Evolutionary conservation across 2,888 invertebrate species (phyloP), one percentile per base, ranked within the genome.

Genomic region (Napeogenes sylphis): DNA sequence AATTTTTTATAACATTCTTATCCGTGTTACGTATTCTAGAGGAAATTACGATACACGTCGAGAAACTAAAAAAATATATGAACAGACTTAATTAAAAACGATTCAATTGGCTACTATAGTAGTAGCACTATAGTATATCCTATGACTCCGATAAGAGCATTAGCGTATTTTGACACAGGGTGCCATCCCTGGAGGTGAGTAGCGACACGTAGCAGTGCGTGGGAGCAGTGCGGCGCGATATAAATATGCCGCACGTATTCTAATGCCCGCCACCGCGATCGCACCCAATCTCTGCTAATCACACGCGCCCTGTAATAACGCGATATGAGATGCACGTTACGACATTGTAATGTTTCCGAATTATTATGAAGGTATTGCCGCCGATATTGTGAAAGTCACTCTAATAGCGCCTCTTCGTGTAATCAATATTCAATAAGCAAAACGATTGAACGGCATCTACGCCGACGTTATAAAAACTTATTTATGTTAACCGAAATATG

Each of bases 191-290:
- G 45, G 47, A 10, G 54, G 60, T 59, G 63, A 14, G 32, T n/a
- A 42, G 8, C 45, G 59, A n/a, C 54, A 57, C 61, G 60, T 53
- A 59, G 54, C 58, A 58, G 63, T 53, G 64, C 66, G 70, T 64
- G 70, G 68, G 66, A 66, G 67, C 65, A 56, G 59, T 46, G 62
- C 59, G 66, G 58, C 64, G 67, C 68, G 21, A 21, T 70, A 68
- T 68, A 69, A 72, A 69, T 67, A 69, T 62, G 62, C 62, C 56
- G 69, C 68, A 71, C 73, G 75, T 73, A 73, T 73, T 75, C 63
- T 71, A 73, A 74, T 73, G 66, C 47, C 55, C 55, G 47, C 54
- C 57, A 67, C 67, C 70, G 67, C 63, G 53, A 55, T 64, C 68
- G 66, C 66, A 70, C 66, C 66, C 65, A 70, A 70, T 67, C 66